Percentiles rank a stretch among this genome's conserved stretches.
Evolutionary conservation across 2,797 vertebrate species (phyloP).

Genomic region (Megaceryle alcyon): DNA sequence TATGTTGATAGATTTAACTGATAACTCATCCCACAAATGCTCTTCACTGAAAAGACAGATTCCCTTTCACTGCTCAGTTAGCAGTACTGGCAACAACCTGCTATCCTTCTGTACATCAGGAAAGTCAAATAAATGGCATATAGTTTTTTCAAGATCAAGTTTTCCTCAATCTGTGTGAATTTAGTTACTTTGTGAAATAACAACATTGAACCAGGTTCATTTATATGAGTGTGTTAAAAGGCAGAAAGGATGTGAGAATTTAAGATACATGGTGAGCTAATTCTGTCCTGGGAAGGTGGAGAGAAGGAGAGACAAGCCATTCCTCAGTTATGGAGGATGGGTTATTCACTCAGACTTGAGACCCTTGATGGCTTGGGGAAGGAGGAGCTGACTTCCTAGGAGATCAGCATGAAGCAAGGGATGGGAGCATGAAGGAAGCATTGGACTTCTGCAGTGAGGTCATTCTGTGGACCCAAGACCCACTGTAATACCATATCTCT

Average conservation of each 20-base stretch:
- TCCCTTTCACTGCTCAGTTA: neutral
- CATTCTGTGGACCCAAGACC: neutral
- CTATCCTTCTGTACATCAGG: neutral
- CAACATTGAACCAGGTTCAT: neutral
- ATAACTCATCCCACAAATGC: neutral
- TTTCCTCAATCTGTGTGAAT: neutral
- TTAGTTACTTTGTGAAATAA: neutral
- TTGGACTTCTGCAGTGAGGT: neutral
- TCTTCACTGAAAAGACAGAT: neutral
- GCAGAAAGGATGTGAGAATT: neutral
- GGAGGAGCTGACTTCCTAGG: neutral
- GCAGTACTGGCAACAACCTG: neutral
- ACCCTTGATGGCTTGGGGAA: neutral
- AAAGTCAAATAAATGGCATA: neutral
- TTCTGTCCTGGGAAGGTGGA: neutral
- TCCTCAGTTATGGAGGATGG: neutral
- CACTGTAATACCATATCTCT: neutral
- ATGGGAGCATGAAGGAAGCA: neutral
- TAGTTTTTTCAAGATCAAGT: neutral
- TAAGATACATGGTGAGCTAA: neutral
- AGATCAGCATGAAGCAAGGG: neutral
- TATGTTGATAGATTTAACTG: conserved; percentile 10
- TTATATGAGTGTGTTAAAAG: neutral
- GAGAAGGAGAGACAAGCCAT: neutral
- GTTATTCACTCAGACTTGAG: neutral